These are phyloP conservation scores for Spodoptera littoralis DNA, from an alignment of 2,888 invertebrate genomes.

Conservation along the genomic window DNA sequence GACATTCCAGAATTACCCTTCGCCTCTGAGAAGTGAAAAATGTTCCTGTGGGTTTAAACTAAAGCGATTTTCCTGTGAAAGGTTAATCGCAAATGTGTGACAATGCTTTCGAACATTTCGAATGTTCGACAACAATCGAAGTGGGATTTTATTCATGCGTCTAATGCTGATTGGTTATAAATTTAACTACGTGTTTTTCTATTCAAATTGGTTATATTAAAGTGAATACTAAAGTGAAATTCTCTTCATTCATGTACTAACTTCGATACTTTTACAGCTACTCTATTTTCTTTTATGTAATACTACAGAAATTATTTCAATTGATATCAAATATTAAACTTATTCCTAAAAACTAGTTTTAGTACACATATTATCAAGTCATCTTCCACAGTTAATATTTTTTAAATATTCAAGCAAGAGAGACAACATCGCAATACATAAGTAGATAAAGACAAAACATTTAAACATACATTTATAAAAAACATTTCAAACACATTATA, in stretches of 20 bases:
- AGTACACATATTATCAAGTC: no score
- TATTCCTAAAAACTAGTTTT: no score
- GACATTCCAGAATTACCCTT: background rate
- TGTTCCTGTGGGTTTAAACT: conserved; percentile 7
- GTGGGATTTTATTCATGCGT: conserved; percentile 11
- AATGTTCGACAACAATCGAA: background rate
- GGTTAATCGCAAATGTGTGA: conserved; percentile 26
- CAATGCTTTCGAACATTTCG: background rate
- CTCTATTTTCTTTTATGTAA: background rate
- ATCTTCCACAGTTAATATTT: no score
- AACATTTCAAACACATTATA: background rate
- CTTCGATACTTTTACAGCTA: background rate
- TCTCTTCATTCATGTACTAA: background rate
- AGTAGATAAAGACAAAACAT: no score
- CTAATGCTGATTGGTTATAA: background rate
- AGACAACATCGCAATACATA: conserved; percentile 25
- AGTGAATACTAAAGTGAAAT: background rate
- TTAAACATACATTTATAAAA: no score
- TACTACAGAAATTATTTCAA: no score
- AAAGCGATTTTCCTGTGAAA: conserved; percentile 14
- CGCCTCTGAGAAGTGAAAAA: conserved; percentile 9
- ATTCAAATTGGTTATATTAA: conserved; percentile 1
- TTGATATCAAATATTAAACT: no score
- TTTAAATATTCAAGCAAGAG: background rate
- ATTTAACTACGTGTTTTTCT: background rate